These are phyloP conservation scores for Acrossocheilus fasciatus DNA, from an alignment of 2,797 vertebrate genomes.

Conservation along the genomic window DNA sequence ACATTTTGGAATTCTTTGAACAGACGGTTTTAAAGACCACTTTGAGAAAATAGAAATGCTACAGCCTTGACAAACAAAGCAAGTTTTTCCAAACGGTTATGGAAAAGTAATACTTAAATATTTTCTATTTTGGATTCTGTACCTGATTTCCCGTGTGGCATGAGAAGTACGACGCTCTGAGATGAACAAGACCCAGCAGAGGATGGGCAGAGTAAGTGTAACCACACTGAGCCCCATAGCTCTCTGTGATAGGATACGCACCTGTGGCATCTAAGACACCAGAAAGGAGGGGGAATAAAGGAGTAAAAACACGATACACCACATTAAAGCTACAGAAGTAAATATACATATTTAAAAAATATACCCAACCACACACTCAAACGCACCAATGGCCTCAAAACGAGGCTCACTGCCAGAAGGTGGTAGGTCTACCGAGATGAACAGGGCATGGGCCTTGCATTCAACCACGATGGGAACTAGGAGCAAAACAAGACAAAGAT, in stretches of 20 bases:
- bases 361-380: no score
- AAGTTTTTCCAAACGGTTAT: no score
- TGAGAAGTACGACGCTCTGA: conserved; percentile 78
- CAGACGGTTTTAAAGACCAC: no score
- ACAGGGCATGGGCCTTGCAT: conserved; percentile 71
- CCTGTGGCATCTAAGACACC: conserved; percentile 58
- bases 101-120: no score
- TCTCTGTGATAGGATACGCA: conserved; percentile 55
- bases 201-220: conserved; percentile 64
- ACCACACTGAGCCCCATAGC: conserved; percentile 71
- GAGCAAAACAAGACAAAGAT: not conserved
- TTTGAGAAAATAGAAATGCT: no score
- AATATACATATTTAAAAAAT: no score
- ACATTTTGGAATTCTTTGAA: no score
- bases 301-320: not conserved
- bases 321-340: not conserved
- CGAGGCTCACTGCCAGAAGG: conserved; percentile 55
- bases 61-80: no score
- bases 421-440: conserved; percentile 64
- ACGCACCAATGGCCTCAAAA: conserved; percentile 75
- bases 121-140: not conserved
- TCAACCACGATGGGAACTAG: conserved; percentile 64
- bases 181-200: conserved; percentile 53
- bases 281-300: no score
- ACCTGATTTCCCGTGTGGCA: conserved; percentile 71